Conservation (phyloP, 1,140 invertebrate species). For the Samia ricini region DNA sequence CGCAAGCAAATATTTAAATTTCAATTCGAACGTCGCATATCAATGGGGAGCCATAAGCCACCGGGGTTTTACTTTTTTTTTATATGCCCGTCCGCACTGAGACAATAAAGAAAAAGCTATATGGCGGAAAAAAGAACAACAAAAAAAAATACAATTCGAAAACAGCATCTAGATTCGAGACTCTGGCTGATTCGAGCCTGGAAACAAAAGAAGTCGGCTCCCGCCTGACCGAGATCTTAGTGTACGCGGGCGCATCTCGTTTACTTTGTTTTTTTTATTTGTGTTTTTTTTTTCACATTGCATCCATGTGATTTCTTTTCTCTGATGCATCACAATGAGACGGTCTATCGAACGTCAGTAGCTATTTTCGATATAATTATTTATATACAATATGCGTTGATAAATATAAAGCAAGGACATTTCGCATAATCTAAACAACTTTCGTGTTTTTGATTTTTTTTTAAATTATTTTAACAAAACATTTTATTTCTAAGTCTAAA, state of each 20-base stretch:
- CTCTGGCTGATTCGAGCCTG: constrained; percentile 72
- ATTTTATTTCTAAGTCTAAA: no score
- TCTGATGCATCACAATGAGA: constrained; percentile 71
- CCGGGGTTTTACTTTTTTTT: constrained; percentile 63
- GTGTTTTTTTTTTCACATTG: constrained; percentile 53
- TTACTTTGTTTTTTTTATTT: constrained; percentile 49
- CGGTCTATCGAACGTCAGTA: constrained; percentile 61
- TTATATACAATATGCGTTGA: constrained; percentile 29
- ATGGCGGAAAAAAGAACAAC: constrained; percentile 60
- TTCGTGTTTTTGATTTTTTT: no score
- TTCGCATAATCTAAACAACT: no score
- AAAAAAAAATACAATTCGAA: constrained; percentile 60
- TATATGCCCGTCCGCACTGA: constrained; percentile 54
- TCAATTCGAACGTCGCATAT: constrained; percentile 75
- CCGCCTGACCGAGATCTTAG: constrained; percentile 74
- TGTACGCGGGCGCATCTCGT: constrained; percentile 66
- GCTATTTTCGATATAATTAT: constrained; percentile 65
- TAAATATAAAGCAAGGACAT: background rate
- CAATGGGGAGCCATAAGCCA: constrained; percentile 76
- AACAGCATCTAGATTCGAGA: constrained; percentile 75
- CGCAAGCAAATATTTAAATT: constrained; percentile 76
- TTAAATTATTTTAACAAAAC: no score
- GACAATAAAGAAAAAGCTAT: constrained; percentile 75
- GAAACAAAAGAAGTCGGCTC: constrained; percentile 73
- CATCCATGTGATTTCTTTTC: constrained; percentile 70